These are phyloP conservation scores for Dendrolimus punctatus DNA, from an alignment of 1,140 invertebrate species.

Conservation along the genomic window DNA sequence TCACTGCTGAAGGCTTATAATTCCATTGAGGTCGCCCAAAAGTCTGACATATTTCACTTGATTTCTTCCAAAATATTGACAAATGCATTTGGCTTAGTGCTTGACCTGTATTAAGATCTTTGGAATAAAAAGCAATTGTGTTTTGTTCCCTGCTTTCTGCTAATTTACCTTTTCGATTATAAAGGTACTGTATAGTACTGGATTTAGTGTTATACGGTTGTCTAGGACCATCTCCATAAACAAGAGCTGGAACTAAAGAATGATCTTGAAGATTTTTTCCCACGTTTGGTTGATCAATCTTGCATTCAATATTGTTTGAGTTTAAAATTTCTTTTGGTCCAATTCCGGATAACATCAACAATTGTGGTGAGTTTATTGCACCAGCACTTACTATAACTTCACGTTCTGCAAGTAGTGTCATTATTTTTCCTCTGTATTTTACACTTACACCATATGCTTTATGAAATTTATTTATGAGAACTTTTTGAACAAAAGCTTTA, in stretches of 20 bases:
- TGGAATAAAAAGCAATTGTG: slow-evolving; percentile 28
- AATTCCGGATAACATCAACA: too few relatives aligned
- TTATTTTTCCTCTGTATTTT: too few relatives aligned
- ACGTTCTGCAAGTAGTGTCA: too few relatives aligned
- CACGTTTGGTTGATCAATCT: slow-evolving; percentile 59
- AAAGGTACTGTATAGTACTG: slow-evolving; percentile 22
- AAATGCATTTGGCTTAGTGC: slow-evolving; percentile 36
- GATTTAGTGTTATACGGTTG: slow-evolving; percentile 5
- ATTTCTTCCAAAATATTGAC: slow-evolving; percentile 11
- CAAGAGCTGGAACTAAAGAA: slow-evolving; percentile 17
- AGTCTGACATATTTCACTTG: slow-evolving; percentile 5
- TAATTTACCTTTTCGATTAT: slow-evolving; percentile 25
- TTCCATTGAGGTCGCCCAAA: background rate
- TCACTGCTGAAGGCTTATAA: slow-evolving; percentile 42
- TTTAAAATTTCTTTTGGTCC: too few relatives aligned
- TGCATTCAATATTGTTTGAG: too few relatives aligned
- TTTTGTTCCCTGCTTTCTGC: slow-evolving; percentile 14
- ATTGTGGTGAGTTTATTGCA: too few relatives aligned
- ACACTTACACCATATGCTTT: too few relatives aligned
- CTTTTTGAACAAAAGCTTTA: too few relatives aligned
- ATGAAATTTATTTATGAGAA: too few relatives aligned
- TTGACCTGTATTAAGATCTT: slow-evolving; percentile 10
- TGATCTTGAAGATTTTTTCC: slow-evolving; percentile 80
- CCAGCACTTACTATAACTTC: too few relatives aligned
- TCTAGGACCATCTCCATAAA: slow-evolving; percentile 18